Base-by-base conservation (phyloP, 2,113 vertebrate species). In the Stomatorhinus ivindoensis region DNA sequence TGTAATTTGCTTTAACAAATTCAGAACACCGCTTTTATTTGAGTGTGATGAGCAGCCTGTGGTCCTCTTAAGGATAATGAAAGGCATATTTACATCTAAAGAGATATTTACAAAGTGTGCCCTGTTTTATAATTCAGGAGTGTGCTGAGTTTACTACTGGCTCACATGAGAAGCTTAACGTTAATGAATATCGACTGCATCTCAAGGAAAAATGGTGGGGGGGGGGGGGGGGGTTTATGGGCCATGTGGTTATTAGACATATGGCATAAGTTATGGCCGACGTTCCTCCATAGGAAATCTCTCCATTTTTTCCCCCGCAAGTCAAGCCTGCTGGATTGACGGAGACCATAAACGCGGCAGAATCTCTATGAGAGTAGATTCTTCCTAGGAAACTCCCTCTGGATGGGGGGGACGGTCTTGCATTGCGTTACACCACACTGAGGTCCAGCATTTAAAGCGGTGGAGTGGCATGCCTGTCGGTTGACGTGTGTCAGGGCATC, bases 41-140 rank as follows among this genome's bases (percentile, higher is more conserved):
- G 1, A n/a, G 31, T n/a, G 73, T 55, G 27, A 89, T 51, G 48
- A 24, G 73, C 31, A 89, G 35, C 50, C 51, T 11, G 21, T 13
- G 50, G 35, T 47, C 39, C 50, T 85, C 48, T 85, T 84, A 89
- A 85, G 44, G 80, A 46, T 84, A 42, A 84, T 61, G 80, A 7
- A 44, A 89, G 47, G n/a, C 17, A 84, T 11, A 53, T 58, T 84
- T 84, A 39, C 88, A 89, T 89, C 51, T 84, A 85, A 89, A 85
- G 88, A 84, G 50, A 44, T 84, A 31, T 85, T 55, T 39, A 85
- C 21, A 47, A 89, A 84, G 48, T 13, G 10, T 39, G 21, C 39
- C 47, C 47, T 51, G 51, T 76, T 48, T 35, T 69, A 48, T 73
- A 73, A 58, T 73, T 87, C 87, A 47, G 48, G 42, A 73, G 87